Evolutionary conservation across 1,140 invertebrate species (phyloP).

Genomic region (Cardiocondyla obscurior): DNA sequence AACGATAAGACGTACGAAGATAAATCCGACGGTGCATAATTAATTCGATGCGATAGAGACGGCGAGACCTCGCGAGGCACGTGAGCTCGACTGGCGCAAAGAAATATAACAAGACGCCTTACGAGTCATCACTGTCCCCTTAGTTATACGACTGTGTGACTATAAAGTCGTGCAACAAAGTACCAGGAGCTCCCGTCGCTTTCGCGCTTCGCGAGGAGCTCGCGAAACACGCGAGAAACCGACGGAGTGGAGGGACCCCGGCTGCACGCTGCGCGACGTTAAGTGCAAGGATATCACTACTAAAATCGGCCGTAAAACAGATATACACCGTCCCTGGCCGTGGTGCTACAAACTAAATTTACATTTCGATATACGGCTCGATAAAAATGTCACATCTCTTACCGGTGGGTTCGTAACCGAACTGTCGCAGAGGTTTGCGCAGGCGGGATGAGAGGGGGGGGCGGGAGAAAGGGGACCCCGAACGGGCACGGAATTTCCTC

Average conservation of each 20-base stretch:
- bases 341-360: slow-evolving; percentile 73
- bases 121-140: slow-evolving; percentile 41
- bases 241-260: slow-evolving; percentile 11
- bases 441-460: no score
- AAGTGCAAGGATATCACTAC: slow-evolving; percentile 77
- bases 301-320: slow-evolving; percentile 77
- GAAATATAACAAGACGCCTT: slow-evolving; percentile 20
- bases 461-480: no score
- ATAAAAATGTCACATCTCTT: slow-evolving; percentile 77
- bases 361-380: slow-evolving; percentile 79
- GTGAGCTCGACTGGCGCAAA: background rate
- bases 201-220: background rate
- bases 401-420: slow-evolving; percentile 25
- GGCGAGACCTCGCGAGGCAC: no score
- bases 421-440: slow-evolving; percentile 39
- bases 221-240: slow-evolving; percentile 1
- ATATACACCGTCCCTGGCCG: slow-evolving; percentile 63
- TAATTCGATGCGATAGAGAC: background rate
- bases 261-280: slow-evolving; percentile 68
- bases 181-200: background rate
- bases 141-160: slow-evolving; percentile 42
- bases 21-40: slow-evolving; percentile 3
- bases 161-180: slow-evolving; percentile 52
- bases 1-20: background rate
- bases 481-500: slow-evolving; percentile 7